Evolutionary conservation across 2,888 invertebrate species (phyloP), one percentile per base, ranked within the genome.

Genomic region (Helobdella robusta): DNA sequence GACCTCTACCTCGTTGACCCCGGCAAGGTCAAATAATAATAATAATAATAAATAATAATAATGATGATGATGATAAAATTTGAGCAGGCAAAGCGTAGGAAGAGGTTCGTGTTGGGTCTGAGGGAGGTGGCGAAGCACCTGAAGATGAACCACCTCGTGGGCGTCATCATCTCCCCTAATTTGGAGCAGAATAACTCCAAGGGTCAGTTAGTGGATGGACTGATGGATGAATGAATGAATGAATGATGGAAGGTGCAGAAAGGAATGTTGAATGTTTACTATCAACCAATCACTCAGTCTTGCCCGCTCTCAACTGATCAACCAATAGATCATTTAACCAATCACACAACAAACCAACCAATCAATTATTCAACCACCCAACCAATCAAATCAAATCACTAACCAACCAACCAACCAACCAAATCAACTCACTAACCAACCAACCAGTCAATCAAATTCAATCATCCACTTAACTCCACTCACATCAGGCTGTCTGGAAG

Each of bases 151-250:
- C 84, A 84, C 75, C 77, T 85, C 0, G 84, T 84, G 73, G 76
- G 84, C 67, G 76, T 86, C 6, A 78, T 86, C 6, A 80, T 86
- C 59, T 85, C 86, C 8, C 83, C 85, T 2, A 85, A 86, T 74
- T 80, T 86, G 71, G 85, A 86, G 72, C 77, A 77, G 71, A 79
- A 79, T 58, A 76, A 80, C 68, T 79, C 79, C 2, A 78, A 81
- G 76, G 83, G 83, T 82, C 68, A 64, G 68, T 25, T 8, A n/a
- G n/a, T n/a, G n/a, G n/a, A n/a, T n/a, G n/a, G n/a, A n/a, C n/a
- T n/a, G n/a, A n/a, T n/a, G n/a, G n/a, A n/a, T n/a, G n/a, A n/a
- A n/a, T n/a, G n/a, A n/a, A n/a, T n/a, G n/a, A n/a, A n/a, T n/a
- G n/a, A n/a, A n/a, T n/a, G n/a, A n/a, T n/a, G n/a, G n/a, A n/a